Evolutionary conservation across 1,140 invertebrate species (phyloP), one percentile per base, ranked within the genome.

Genomic region (Apolygus lucorum): DNA sequence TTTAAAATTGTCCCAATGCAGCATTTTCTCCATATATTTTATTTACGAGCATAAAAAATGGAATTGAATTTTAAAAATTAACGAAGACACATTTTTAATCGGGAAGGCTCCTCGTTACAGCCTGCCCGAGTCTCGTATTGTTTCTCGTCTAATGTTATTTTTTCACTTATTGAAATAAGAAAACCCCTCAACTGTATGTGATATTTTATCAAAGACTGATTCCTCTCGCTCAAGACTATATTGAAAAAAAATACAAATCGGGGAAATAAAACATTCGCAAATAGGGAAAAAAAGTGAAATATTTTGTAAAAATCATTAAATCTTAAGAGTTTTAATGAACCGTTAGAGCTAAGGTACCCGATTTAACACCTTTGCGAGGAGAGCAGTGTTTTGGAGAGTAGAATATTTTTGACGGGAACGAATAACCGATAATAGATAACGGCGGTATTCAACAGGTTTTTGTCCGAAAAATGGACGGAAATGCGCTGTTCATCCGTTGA

Each of bases 131-230:
- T n/a, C n/a, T n/a, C n/a, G n/a, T n/a, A n/a, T n/a, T n/a, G n/a
- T n/a, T n/a, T n/a, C n/a, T n/a, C n/a, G n/a, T n/a, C n/a, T n/a
- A n/a, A n/a, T n/a, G n/a, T n/a, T n/a, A n/a, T n/a, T n/a, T n/a
- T n/a, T n/a, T n/a, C n/a, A n/a, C n/a, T n/a, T n/a, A 66, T 29
- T 34, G 21, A 66, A 29, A 2, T 28, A 66, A 29, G 26, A 66
- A 66, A 66, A 66, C 64, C 28, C 64, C 62, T 63, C 29, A 66
- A 66, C 63, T 64, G 63, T 64, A 66, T 66, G 64, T 66, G 64
- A 66, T 66, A 66, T 66, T 66, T 66, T 66, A 28, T 66, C 64
- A 66, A 66, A 66, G 64, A 66, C 64, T 66, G 64, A 66, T 66
- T 66, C 28, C 64, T 59, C 54, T 59, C 54, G 54, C 54, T 59